phyloP scores from a whole-genome alignment of 2,888 invertebrate genomes.

The Leucozona laternaria region DNA sequence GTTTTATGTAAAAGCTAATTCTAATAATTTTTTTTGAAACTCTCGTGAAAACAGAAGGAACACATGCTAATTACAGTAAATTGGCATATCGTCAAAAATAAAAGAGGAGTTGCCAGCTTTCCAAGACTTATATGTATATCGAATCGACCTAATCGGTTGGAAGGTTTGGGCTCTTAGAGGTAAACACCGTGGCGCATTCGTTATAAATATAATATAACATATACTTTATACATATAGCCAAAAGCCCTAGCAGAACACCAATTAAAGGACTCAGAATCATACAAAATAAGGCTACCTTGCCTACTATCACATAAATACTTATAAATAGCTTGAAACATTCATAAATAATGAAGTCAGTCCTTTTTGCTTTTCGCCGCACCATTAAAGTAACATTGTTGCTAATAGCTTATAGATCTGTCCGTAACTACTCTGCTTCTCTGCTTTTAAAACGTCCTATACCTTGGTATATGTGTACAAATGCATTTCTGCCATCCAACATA shows the following conservation, averaged over 20 bases:
- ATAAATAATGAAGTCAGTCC: neutral
- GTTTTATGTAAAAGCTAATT: no score
- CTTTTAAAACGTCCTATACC: neutral
- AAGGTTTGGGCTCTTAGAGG: no score
- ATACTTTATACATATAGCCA: neutral
- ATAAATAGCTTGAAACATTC: constrained; percentile 7
- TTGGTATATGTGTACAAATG: no score
- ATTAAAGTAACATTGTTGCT: constrained; percentile 14
- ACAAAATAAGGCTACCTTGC: neutral
- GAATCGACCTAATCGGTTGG: no score
- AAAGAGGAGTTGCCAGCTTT: no score
- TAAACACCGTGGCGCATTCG: no score
- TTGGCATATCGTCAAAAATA: no score
- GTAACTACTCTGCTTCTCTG: neutral
- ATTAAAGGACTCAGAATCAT: neutral
- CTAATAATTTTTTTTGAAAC: no score
- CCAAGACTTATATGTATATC: no score
- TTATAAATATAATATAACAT: no score
- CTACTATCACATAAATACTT: neutral
- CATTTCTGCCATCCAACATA: neutral
- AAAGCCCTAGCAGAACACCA: neutral
- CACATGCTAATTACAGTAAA: no score
- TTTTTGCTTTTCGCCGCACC: neutral
- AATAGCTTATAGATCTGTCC: constrained; percentile 7
- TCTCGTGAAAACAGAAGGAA: no score